A percentile compares a stretch with the other conserved stretches of the same genome.
These are phyloP conservation scores for Drosophila melanocephala DNA, from an alignment of 2,888 invertebrate species.

Conservation along the genomic window DNA sequence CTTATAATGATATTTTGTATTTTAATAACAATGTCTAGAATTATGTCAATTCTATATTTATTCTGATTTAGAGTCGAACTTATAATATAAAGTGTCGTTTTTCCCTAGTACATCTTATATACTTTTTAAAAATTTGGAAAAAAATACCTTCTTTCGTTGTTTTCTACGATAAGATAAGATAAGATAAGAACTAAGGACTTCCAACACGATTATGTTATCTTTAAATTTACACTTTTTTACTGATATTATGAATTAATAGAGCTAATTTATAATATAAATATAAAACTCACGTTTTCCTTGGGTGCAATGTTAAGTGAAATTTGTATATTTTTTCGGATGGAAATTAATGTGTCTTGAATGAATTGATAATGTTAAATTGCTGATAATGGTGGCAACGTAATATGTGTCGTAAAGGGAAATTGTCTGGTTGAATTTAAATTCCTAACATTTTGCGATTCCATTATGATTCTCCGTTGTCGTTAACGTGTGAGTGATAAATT, in stretches of 20 bases:
- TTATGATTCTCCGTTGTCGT: background rate
- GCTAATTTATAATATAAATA: background rate
- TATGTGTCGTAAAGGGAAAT: background rate
- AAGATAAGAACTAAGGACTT: background rate
- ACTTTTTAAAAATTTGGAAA: background rate
- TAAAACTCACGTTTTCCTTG: background rate
- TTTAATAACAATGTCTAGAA: no score
- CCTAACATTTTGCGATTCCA: background rate
- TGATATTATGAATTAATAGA: background rate
- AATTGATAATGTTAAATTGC: background rate
- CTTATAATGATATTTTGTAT: no score
- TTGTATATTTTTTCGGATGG: accelerated
- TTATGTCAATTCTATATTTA: no score
- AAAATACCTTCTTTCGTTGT: background rate
- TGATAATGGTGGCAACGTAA: background rate
- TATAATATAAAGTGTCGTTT: no score
- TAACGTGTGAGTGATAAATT: background rate
- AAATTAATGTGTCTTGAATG: background rate
- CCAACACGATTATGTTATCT: background rate
- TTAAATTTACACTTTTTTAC: background rate
- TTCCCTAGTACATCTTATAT: no score
- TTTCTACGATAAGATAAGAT: background rate
- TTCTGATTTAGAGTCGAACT: no score
- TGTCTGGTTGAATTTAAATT: background rate
- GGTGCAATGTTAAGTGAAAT: background rate